These are phyloP conservation scores for Rallus limicola DNA, from an alignment of 2,113 vertebrate genomes.

Conservation along the genomic window DNA sequence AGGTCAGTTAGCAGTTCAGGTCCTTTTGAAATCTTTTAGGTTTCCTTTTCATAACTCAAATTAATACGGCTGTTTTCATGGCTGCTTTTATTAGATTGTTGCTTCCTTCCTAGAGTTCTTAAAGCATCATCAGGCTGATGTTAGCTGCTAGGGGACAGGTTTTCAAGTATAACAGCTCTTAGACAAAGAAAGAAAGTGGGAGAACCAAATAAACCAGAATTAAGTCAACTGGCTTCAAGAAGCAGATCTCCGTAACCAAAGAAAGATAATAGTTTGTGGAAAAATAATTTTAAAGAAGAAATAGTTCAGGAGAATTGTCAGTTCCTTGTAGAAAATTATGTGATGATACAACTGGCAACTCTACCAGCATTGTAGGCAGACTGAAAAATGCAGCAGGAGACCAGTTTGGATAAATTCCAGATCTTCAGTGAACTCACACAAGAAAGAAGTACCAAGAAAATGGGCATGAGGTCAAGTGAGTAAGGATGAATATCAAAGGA, in stretches of 20 bases:
- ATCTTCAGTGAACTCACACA: not conserved
- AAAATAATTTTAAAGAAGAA: not conserved
- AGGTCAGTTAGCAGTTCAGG: not conserved
- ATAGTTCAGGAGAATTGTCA: not conserved
- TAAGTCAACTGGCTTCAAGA: not conserved
- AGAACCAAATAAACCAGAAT: not conserved
- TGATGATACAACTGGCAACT: not conserved
- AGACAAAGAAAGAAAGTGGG: not conserved
- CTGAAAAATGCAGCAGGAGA: not conserved
- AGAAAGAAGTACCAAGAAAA: not conserved
- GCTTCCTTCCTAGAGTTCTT: not conserved
- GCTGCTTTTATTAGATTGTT: not conserved
- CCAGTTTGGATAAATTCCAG: not conserved
- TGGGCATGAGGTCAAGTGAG: not conserved
- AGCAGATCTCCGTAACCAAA: not conserved
- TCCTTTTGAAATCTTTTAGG: not conserved
- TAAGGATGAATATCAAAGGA: constrained; percentile 24
- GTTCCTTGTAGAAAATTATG: not conserved
- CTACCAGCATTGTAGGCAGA: not conserved
- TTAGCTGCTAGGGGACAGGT: not conserved
- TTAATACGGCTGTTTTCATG: not conserved
- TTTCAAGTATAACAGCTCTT: not conserved
- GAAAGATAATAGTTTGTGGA: not conserved
- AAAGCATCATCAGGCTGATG: not conserved
- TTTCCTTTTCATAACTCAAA: constrained; percentile 5